Evolutionary conservation across 2,888 invertebrate genomes (phyloP).

Genomic region (Galeruca laticollis): DNA sequence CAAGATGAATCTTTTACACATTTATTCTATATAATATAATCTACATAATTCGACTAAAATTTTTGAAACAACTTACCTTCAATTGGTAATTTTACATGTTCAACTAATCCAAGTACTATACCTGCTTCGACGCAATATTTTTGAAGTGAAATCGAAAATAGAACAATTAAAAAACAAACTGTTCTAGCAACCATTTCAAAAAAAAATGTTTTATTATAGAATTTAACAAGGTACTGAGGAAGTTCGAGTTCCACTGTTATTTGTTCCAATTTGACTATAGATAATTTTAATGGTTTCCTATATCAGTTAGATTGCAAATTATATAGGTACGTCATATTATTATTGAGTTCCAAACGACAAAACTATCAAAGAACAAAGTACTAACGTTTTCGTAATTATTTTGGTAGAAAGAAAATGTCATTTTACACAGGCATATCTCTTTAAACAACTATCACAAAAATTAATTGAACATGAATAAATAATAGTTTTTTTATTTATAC

Average conservation of each 20-base stretch:
- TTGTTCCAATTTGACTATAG: not conserved
- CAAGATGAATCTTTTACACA: too few species aligned
- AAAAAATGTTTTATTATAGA: not conserved
- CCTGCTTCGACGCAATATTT: not conserved
- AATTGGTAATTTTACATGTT: not conserved
- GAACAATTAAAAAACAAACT: slow-evolving; percentile 1
- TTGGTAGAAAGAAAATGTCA: not conserved
- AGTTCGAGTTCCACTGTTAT: not conserved
- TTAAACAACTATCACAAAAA: too few species aligned
- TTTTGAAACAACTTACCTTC: not conserved
- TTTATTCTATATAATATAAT: too few species aligned
- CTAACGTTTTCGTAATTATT: not conserved
- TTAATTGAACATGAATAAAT: too few species aligned
- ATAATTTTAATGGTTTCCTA: slow-evolving; percentile 9
- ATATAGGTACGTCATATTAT: not conserved
- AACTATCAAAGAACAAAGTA: not conserved
- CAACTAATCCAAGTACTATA: not conserved
- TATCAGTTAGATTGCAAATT: not conserved
- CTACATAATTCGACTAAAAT: too few species aligned
- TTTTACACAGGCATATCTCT: not conserved
- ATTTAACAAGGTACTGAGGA: not conserved
- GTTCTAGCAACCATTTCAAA: not conserved
- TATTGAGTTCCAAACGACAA: not conserved
- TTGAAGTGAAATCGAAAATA: not conserved
- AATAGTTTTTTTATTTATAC: too few species aligned